These are phyloP conservation scores for Periplaneta americana DNA, from an alignment of 1,140 invertebrate species.

Conservation along the genomic window DNA sequence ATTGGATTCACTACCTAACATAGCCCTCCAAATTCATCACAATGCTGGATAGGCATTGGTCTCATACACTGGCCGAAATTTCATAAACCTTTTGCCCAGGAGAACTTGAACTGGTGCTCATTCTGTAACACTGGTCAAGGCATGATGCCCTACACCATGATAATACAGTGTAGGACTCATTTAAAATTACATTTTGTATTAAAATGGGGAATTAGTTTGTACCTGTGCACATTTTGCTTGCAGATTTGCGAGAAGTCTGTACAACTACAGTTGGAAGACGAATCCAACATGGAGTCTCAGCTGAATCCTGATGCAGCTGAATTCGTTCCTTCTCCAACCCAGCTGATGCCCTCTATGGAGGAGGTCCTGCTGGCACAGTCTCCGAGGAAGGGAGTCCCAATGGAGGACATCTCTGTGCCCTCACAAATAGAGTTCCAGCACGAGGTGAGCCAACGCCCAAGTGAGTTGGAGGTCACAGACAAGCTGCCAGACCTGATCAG, in stretches of 20 bases:
- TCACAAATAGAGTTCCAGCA: constrained; percentile 54
- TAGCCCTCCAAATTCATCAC: too few species aligned
- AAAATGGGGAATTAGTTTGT: too few species aligned
- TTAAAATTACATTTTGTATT: too few species aligned
- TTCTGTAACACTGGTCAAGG: too few species aligned
- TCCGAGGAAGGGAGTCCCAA: constrained; percentile 48
- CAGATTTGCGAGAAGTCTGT: background rate
- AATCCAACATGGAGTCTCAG: constrained; percentile 55
- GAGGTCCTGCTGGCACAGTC: constrained; percentile 55
- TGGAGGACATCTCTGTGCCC: constrained; percentile 56
- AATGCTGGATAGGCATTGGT: too few species aligned
- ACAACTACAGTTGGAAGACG: constrained; percentile 7
- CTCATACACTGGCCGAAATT: too few species aligned
- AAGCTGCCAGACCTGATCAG: background rate
- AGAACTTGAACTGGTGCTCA: too few species aligned
- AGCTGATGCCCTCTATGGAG: constrained; percentile 32
- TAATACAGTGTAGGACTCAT: too few species aligned
- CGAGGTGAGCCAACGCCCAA: constrained; percentile 50
- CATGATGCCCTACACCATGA: too few species aligned
- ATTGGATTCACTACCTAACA: too few species aligned
- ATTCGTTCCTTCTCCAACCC: constrained; percentile 53
- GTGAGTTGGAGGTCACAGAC: constrained; percentile 37
- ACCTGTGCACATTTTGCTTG: background rate
- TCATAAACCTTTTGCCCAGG: too few species aligned
- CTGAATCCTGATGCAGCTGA: constrained; percentile 68